phyloP scores from a whole-genome alignment of 2,888 invertebrate species.

The Lordiphosa fenestrarum region DNA sequence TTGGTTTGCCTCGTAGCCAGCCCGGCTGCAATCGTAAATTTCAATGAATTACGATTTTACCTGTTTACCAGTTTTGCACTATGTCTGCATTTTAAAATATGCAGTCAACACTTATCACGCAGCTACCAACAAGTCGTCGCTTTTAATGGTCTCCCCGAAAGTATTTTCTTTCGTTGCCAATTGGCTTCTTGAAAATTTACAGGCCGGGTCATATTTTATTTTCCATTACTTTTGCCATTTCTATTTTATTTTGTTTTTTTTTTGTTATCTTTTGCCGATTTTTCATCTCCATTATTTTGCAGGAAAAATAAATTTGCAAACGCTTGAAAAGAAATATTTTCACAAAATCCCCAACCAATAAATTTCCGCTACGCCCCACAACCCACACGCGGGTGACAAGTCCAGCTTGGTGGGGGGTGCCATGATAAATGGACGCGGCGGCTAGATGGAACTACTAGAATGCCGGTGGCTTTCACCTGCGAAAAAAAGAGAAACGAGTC shows the following conservation, averaged over 20 bases:
- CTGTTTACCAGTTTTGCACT: conserved; percentile 36
- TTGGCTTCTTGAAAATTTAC: conserved; percentile 38
- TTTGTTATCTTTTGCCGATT: conserved; percentile 43
- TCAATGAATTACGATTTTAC: conserved; percentile 64
- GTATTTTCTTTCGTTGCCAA: conserved; percentile 26
- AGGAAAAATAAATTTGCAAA: conserved; percentile 70
- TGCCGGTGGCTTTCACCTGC: conserved; percentile 64
- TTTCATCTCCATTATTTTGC: conserved; percentile 65
- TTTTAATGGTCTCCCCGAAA: conserved; percentile 5
- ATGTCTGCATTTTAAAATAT: conserved; percentile 63
- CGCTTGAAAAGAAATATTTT: conserved; percentile 57
- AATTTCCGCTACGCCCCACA: conserved; percentile 43
- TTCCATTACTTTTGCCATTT: conserved; percentile 14
- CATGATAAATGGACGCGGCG: conserved; percentile 66
- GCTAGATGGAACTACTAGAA: conserved; percentile 62
- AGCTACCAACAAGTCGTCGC: conserved; percentile 9
- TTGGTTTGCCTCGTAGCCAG: conserved; percentile 12
- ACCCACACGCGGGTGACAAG: conserved; percentile 49
- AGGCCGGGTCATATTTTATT: conserved; percentile 33
- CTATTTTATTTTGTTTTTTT: conserved; percentile 34
- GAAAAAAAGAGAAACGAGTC: conserved; percentile 26
- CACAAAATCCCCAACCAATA: conserved; percentile 60
- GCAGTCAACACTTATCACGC: conserved; percentile 55
- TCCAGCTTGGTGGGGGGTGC: conserved; percentile 39
- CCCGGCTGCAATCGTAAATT: conserved; percentile 61